Evolutionary conservation across 2,797 vertebrate genomes (phyloP).

Genomic region (Ceryle rudis): DNA sequence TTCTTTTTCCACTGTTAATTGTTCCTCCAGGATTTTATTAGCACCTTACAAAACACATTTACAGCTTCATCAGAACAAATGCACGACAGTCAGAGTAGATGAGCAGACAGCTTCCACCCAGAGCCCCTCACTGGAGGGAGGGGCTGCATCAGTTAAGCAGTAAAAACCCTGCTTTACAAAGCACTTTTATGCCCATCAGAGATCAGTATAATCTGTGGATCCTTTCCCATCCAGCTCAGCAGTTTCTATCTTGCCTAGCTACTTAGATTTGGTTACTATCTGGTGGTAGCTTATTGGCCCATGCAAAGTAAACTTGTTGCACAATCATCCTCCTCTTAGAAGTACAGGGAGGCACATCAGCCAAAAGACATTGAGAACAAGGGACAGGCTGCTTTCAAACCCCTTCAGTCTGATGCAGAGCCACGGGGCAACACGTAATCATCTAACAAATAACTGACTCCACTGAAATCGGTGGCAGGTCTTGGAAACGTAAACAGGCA

Average conservation of each 20-base stretch:
- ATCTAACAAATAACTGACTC: background rate
- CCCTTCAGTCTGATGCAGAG: background rate
- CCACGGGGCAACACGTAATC: background rate
- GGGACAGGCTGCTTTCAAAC: background rate
- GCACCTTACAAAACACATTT: background rate
- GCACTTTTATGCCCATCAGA: background rate
- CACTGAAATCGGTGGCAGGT: background rate
- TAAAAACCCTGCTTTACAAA: background rate
- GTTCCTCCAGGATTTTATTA: background rate
- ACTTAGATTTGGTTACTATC: background rate
- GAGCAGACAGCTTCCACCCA: background rate
- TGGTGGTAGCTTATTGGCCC: background rate
- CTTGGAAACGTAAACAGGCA: background rate
- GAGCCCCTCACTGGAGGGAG: background rate
- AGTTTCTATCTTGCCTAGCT: conserved; percentile 48
- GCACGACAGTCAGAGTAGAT: background rate
- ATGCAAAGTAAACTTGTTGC: background rate
- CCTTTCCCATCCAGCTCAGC: conserved; percentile 56
- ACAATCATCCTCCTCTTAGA: background rate
- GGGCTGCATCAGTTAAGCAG: background rate
- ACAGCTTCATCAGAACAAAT: background rate
- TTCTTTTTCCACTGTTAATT: background rate
- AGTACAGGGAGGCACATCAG: background rate
- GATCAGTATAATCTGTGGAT: conserved; percentile 41
- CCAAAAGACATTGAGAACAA: background rate